Evolutionary conservation across 1,140 invertebrate genomes (phyloP), one percentile per base, ranked within the genome.

Genomic region (Pinna nobilis): DNA sequence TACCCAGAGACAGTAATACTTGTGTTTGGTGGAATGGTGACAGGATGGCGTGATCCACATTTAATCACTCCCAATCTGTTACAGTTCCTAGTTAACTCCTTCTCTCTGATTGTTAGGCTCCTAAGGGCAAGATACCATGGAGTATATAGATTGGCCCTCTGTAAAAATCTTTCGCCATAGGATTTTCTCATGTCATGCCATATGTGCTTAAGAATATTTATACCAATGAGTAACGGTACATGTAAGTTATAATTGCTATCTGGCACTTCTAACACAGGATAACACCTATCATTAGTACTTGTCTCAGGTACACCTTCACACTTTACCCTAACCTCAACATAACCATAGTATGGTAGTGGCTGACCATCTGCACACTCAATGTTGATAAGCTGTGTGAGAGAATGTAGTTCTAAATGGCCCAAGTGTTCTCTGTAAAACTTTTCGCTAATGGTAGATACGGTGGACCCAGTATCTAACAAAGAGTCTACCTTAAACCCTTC

Each of bases 381-480:
- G 35, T 57, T 30, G n/a, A 57, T 18, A n/a, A 57, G 32, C 15
- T 57, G 6, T 1, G 13, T 57, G 15, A 57, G 15, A 32, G 30
- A 23, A 57, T 57, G 53, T 11, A 57, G 25, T 32, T 5, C 15
- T n/a, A 33, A n/a, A 32, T 59, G 32, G 13, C 35, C n/a, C 32
- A 59, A 59, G 20, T 57, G 6, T 3, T 33, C 30, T 5, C 9
- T 7, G 33, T 53, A 50, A 41, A 41, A 73, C 9, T 1, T 3
- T 13, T 66, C 11, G n/a, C 51, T 59, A 3, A 65, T 20, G 23
- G 59, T 59, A 7, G 51, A 72, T 2, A 65, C 70, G 6, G 47
- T 73, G 25, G 61, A 66, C 13, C 70, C 70, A 20, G 50, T 66
- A 33, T 73, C 70, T 0, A 73, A 4, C 1, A 73, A 25, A 20